Conservation (phyloP, 2,797 vertebrate species). For the Rhadinocentrus ornatus region DNA sequence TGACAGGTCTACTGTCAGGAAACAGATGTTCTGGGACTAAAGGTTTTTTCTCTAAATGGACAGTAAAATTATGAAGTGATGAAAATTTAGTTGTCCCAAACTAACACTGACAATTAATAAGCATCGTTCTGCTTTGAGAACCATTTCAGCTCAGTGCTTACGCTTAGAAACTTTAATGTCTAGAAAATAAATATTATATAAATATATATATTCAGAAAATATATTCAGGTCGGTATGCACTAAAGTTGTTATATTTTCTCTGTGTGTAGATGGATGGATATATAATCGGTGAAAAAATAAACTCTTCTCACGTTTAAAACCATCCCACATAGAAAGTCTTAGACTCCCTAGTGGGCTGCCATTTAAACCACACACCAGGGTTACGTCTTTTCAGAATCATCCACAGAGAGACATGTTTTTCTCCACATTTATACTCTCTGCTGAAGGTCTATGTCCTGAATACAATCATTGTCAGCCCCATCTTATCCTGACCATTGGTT, state of each 20-base stretch:
- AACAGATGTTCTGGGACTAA: conserved; percentile 55
- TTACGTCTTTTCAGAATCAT: conserved; percentile 59
- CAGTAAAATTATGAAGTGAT: conserved; percentile 34
- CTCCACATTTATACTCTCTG: conserved; percentile 74
- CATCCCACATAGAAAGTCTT: conserved; percentile 12
- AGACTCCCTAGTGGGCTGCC: conserved; percentile 56
- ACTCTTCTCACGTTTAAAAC: conserved; percentile 29
- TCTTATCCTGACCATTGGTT: conserved; percentile 77
- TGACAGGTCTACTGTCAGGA: conserved; percentile 22
- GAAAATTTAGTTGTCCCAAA: conserved; percentile 31
- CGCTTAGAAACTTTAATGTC: no score
- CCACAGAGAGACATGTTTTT: conserved; percentile 64
- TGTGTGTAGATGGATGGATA: conserved; percentile 3
- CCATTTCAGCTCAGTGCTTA: neutral
- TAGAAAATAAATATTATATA: no score
- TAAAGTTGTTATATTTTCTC: neutral
- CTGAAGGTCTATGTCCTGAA: conserved; percentile 73
- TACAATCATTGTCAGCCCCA: conserved; percentile 71
- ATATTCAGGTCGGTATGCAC: neutral
- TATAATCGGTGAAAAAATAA: conserved; percentile 11
- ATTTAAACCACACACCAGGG: conserved; percentile 51
- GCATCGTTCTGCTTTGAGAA: neutral
- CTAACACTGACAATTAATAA: conserved; percentile 44
- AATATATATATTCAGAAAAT: neutral
- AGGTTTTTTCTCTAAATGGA: conserved; percentile 35